Evolutionary conservation across 2,888 invertebrate species (phyloP), one percentile per base, ranked within the genome.

Genomic region (Troides helena): DNA sequence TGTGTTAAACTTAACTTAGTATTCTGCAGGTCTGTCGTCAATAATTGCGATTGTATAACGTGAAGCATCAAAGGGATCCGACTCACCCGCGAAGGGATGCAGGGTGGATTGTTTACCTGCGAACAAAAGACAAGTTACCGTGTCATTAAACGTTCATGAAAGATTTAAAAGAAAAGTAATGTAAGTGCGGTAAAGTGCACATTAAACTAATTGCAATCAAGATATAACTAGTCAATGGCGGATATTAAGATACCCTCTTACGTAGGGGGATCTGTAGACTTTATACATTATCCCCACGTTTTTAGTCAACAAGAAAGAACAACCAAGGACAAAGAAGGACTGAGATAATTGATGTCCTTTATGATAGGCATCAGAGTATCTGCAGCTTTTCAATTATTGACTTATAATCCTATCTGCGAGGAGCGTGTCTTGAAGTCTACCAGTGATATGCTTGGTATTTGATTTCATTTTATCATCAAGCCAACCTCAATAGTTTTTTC

Each of bases 101-200:
- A 81, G 18, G 59, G 30, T 77, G 72, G 56, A 62, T 30, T 25
- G 61, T 73, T 85, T 89, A 89, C 89, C 89, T 89, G 89, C 62
- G 82, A 87, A 71, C 67, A 81, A 68, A 69, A 66, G 60, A 68
- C 71, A 76, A 74, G 59, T 72, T 62, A 60, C 17, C 8, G 58
- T 30, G 30, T 60, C 18, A 36, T 60, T 60, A 30, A 12, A 39
- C n/a, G 17, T 39, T 1, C 17, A 60, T 30, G 6, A 59, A 30
- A 17, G 17, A n/a, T 23, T 12, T 53, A 53, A 18, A 10, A 23
- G 21, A 56, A 57, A 57, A 21, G 5, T 57, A 57, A 57, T 18
- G 21, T 10, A 21, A n/a, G 4, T 8, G 57, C 57, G 7, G 1
- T 21, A 21, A n/a, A 57, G 18, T 18, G 10, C n/a, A 57, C 5